Conservation (phyloP, 2,113 vertebrate genomes). For the Chiloscyllium plagiosum region DNA sequence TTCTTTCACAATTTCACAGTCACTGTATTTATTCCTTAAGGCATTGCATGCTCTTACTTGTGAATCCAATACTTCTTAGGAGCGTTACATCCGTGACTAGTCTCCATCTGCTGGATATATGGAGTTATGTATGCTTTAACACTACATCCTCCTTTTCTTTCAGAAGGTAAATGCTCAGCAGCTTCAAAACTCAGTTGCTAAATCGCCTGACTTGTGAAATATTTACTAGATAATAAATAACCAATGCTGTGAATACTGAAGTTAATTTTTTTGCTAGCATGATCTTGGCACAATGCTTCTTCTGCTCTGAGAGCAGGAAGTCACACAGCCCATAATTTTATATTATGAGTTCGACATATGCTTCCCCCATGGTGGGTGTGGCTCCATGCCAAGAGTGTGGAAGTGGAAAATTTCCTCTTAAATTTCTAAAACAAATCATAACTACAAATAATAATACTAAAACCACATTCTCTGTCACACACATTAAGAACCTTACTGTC, state of each 20-base stretch:
- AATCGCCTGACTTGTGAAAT: not conserved
- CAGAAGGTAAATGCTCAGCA: not conserved
- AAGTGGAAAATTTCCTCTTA: not conserved
- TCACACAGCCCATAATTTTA: constrained; percentile 1
- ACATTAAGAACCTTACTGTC: not conserved
- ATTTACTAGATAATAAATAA: not conserved
- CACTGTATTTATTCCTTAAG: not conserved
- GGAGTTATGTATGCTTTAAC: not conserved
- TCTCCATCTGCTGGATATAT: not conserved
- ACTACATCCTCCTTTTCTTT: not conserved
- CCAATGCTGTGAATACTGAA: not conserved
- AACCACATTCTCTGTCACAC: not conserved
- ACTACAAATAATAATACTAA: not conserved
- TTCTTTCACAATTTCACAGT: not conserved
- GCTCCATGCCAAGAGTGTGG: not conserved
- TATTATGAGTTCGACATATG: not conserved
- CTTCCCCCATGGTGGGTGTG: not conserved
- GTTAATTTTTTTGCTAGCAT: not conserved
- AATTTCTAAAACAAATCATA: not conserved
- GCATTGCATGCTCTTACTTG: not conserved
- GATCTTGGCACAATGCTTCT: not conserved
- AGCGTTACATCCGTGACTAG: not conserved
- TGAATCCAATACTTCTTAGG: not conserved
- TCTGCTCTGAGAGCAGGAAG: not conserved
- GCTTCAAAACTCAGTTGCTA: not conserved